Evolutionary conservation across 2,113 vertebrate genomes (phyloP).

Genomic region (Lates calcarifer): DNA sequence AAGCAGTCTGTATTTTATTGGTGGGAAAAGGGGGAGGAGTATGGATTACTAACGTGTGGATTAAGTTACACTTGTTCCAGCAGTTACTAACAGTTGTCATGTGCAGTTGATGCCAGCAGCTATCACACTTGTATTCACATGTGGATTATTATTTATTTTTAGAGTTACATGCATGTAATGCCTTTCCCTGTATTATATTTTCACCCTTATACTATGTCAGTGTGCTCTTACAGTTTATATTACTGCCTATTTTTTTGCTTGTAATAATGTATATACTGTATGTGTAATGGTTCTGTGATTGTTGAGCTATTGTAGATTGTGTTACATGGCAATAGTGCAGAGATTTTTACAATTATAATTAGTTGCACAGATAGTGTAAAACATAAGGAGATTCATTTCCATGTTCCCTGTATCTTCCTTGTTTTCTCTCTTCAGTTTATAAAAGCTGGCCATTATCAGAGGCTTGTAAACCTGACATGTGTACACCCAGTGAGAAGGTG

Average conservation of each 20-base stretch:
- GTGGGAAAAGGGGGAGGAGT: constrained; percentile 13
- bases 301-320: background rate
- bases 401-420: constrained; percentile 4
- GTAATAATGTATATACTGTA: background rate
- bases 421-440: constrained; percentile 36
- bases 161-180: constrained; percentile 14
- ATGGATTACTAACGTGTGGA: constrained; percentile 28
- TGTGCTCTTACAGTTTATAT: background rate
- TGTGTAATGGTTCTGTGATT: background rate
- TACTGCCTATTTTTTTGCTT: background rate
- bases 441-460: background rate
- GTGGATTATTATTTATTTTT: constrained; percentile 51
- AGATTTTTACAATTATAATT: background rate
- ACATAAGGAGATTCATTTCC: constrained; percentile 8
- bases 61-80: constrained; percentile 43
- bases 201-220: background rate
- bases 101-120: constrained; percentile 34
- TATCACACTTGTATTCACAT: constrained; percentile 31
- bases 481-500: constrained; percentile 56
- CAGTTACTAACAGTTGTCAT: constrained; percentile 42
- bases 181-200: constrained; percentile 12
- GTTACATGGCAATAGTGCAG: background rate
- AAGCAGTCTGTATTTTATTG: background rate
- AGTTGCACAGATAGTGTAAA: background rate
- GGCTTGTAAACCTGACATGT: constrained; percentile 55